phyloP scores from a whole-genome alignment of 2,113 vertebrate genomes.

The Geococcyx californianus region DNA sequence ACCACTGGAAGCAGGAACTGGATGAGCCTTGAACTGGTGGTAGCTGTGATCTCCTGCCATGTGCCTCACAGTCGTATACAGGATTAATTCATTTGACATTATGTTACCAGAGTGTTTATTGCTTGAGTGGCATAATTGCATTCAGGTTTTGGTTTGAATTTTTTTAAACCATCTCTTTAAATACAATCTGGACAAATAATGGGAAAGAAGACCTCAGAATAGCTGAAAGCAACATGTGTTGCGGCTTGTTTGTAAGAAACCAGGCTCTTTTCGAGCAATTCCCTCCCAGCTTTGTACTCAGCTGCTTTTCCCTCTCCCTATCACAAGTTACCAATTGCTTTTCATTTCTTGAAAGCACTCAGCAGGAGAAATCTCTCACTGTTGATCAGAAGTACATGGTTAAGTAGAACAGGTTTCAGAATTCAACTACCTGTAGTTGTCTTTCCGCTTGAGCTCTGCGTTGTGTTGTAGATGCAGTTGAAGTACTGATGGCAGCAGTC shows the following conservation, averaged over 20 bases:
- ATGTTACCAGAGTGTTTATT: not conserved
- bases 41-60: not conserved
- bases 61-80: not conserved
- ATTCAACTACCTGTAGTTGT: not conserved
- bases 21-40: not conserved
- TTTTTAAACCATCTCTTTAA: slow-evolving; percentile 17
- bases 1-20: slow-evolving; percentile 15
- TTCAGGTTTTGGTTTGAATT: not conserved
- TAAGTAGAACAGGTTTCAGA: not conserved
- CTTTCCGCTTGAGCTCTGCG: not conserved
- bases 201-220: not conserved
- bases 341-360: not conserved
- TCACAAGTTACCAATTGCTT: not conserved
- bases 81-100: not conserved
- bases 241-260: not conserved
- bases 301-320: not conserved
- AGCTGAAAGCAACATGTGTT: not conserved
- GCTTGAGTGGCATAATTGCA: not conserved
- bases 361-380: not conserved
- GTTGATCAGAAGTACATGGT: not conserved
- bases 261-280: not conserved
- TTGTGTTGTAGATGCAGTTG: not conserved
- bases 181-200: not conserved
- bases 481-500: not conserved
- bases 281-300: not conserved